Evolutionary conservation across 2,113 vertebrate species (phyloP).

Genomic region (Thalassoma bifasciatum): DNA sequence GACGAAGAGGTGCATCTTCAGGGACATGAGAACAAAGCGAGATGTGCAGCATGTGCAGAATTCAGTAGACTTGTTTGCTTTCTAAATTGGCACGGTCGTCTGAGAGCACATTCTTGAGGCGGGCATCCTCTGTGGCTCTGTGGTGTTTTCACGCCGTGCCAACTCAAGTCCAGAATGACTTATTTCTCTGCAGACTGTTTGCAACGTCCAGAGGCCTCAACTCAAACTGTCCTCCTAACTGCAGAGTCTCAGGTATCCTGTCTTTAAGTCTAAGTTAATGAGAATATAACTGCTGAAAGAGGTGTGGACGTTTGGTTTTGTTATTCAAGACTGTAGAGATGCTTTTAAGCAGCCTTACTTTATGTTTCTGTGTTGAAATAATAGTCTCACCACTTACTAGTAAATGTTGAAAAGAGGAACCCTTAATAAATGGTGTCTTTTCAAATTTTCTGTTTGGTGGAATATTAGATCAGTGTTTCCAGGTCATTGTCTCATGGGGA

Average conservation of each 20-base stretch:
- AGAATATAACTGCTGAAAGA: background rate
- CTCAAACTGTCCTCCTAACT: slow-evolving; percentile 6
- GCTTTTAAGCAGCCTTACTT: background rate
- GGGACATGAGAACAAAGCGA: slow-evolving; percentile 44
- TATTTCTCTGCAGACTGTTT: slow-evolving; percentile 15
- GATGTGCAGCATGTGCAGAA: slow-evolving; percentile 55
- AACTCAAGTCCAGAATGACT: slow-evolving; percentile 37
- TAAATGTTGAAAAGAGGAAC: background rate
- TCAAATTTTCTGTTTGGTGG: background rate
- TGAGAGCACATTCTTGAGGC: slow-evolving; percentile 49
- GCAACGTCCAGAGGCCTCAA: slow-evolving; percentile 15
- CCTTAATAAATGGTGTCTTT: background rate
- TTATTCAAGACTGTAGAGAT: slow-evolving; percentile 6
- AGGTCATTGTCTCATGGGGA: background rate
- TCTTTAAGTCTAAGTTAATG: background rate
- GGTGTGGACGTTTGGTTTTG: slow-evolving; percentile 5
- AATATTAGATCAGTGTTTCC: slow-evolving; percentile 17
- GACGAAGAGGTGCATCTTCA: slow-evolving; percentile 1
- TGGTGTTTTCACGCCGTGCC: slow-evolving; percentile 22
- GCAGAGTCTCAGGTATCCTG: background rate
- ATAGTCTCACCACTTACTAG: background rate
- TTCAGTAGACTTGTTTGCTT: slow-evolving; percentile 62
- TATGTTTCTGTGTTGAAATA: slow-evolving; percentile 4
- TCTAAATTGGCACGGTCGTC: slow-evolving; percentile 56
- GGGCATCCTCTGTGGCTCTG: slow-evolving; percentile 24